phyloP scores from a whole-genome alignment of 2,888 invertebrate species.

The Lamproptera curius region DNA sequence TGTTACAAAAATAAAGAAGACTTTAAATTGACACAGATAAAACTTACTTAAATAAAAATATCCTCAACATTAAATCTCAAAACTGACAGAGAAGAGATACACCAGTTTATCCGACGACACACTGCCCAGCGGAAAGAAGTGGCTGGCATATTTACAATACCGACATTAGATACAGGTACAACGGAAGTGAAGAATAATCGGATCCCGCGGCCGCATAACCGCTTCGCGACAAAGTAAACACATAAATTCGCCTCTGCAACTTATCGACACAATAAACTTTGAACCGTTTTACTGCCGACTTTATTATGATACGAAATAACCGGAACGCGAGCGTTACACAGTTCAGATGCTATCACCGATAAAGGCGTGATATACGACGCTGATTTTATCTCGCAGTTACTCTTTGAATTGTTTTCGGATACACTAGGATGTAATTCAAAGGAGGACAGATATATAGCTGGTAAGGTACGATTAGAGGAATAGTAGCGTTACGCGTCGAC shows the following conservation, averaged over 20 bases:
- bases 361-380: conserved; percentile 13
- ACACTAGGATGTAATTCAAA: neutral
- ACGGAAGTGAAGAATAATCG: conserved; percentile 4
- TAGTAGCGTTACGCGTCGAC: too few relatives aligned
- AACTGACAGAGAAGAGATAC: too few relatives aligned
- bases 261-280: conserved; percentile 21
- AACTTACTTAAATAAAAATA: too few relatives aligned
- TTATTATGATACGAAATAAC: conserved; percentile 30
- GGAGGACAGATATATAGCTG: too few relatives aligned
- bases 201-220: neutral
- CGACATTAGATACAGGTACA: neutral
- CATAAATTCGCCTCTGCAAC: conserved; percentile 18
- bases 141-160: neutral
- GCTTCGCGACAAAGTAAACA: conserved; percentile 15
- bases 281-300: conserved; percentile 28
- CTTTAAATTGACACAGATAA: too few relatives aligned
- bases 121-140: neutral
- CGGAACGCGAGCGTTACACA: conserved; percentile 11
- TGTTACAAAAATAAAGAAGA: too few relatives aligned
- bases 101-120: neutral
- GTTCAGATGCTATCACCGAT: conserved; percentile 19
- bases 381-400: conserved; percentile 2
- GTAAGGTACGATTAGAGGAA: too few relatives aligned
- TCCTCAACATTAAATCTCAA: too few relatives aligned
- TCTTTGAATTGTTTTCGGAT: conserved; percentile 1